Evolutionary conservation across 2,888 invertebrate species (phyloP), one percentile per base, ranked within the genome.

Genomic region (Callyntrura sp.): DNA sequence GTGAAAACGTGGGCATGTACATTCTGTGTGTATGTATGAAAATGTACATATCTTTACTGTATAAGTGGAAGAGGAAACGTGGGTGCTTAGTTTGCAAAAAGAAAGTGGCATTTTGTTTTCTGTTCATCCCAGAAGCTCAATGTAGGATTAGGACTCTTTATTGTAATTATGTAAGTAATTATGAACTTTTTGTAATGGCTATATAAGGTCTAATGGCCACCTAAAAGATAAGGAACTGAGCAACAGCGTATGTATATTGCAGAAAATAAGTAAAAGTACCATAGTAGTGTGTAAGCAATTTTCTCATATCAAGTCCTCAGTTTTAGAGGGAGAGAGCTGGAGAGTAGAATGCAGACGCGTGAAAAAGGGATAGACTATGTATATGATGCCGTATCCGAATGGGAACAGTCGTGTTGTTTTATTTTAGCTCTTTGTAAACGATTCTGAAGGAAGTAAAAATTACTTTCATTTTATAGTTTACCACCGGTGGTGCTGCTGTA

Each of bases 121-220:
- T 17, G 35, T 73, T 73, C 85, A 55, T 62, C 45, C 62, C 65
- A n/a, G 17, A 25, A 43, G 81, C 65, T 65, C 43, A 11, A 23
- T 6, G 43, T 14, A 51, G 83, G 82, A 83, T 83, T 83, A 83
- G 48, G 1, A n/a, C 78, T 65, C 79, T 57, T 55, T 65, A 45
- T 81, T 87, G 81, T 87, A 81, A 87, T 87, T 87, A 79, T 68
- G 87, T 68, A 68, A 87, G 79, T 87, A 87, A 87, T 87, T 87
- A 87, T 79, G 68, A 87, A 87, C 68, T 87, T 87, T 78, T 79
- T 78, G 73, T 9, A 20, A 11, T 60, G 23, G 14, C 14, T 5
- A 14, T 45, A 81, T 48, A 60, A 57, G 43, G 43, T 60, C 57
- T 79, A 62, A 81, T 62, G 81, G 20, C 17, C 25, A 73, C 51